Percentiles rank a stretch among this genome's conserved stretches.
These are phyloP conservation scores for Drosophila ohnishii DNA, from an alignment of 1,140 invertebrate species.

Conservation along the genomic window DNA sequence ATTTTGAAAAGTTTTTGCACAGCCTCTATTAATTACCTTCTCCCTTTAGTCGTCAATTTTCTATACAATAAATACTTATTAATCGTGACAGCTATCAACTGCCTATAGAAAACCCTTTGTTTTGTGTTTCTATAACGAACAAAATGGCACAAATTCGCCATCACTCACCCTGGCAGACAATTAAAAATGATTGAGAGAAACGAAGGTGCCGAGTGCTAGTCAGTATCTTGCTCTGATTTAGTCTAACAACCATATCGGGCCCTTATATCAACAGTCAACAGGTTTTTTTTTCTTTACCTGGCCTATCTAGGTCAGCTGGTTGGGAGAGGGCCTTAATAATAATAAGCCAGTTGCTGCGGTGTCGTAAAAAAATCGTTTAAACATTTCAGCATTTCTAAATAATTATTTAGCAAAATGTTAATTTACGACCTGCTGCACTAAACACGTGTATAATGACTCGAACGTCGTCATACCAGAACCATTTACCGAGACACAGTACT, in stretches of 20 bases:
- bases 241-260: slow-evolving; percentile 5
- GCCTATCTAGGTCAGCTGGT: slow-evolving; percentile 54
- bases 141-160: not conserved
- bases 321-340: slow-evolving; percentile 30
- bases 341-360: slow-evolving; percentile 2
- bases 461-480: slow-evolving; percentile 36
- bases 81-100: slow-evolving; percentile 5
- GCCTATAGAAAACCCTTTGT: not conserved
- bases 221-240: not conserved
- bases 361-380: slow-evolving; percentile 34
- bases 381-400: slow-evolving; percentile 50
- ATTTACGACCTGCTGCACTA: slow-evolving; percentile 56
- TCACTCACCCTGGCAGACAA: slow-evolving; percentile 1
- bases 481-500: not conserved
- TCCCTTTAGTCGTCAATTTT: not conserved
- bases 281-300: not conserved
- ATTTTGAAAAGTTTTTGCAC: not conserved
- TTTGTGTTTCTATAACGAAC: not conserved
- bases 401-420: slow-evolving; percentile 52
- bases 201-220: not conserved
- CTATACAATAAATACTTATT: not conserved
- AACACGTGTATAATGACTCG: slow-evolving; percentile 59
- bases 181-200: slow-evolving; percentile 12
- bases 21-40: not conserved
- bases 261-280: slow-evolving; percentile 1